Evolutionary conservation across 2,888 invertebrate genomes (phyloP).

Genomic region (Leptinotarsa peninsularis): DNA sequence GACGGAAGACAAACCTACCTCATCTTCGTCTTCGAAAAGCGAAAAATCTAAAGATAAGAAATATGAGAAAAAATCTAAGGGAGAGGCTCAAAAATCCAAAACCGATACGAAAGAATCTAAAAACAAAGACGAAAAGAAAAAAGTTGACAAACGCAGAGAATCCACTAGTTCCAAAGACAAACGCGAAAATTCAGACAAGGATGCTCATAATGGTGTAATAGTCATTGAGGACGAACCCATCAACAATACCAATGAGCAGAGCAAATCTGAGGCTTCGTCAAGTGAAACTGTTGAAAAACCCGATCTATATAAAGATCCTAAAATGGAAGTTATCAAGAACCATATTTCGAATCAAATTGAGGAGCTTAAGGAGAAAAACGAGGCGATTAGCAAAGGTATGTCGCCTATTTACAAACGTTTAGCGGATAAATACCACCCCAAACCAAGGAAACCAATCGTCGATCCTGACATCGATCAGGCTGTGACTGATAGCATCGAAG

Average conservation of each 20-base stretch:
- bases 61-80: conserved; percentile 21
- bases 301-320: not conserved
- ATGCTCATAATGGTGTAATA: conserved; percentile 37
- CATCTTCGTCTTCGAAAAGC: no score
- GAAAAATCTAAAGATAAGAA: conserved; percentile 20
- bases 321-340: conserved; percentile 9
- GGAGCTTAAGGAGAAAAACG: conserved; percentile 19
- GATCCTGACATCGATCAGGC: conserved; percentile 58
- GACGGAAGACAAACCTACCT: conserved; percentile 10
- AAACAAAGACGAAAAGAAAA: conserved; percentile 33
- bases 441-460: conserved; percentile 58
- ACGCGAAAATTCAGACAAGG: conserved; percentile 20
- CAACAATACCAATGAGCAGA: conserved; percentile 2
- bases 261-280: conserved; percentile 50
- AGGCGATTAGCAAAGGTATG: conserved; percentile 17
- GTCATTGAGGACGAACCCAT: conserved; percentile 49
- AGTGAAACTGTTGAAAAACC: not conserved
- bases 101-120: conserved; percentile 24
- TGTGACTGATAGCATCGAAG: conserved; percentile 55
- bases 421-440: conserved; percentile 67
- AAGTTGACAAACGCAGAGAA: conserved; percentile 21
- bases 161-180: conserved; percentile 15
- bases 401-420: conserved; percentile 55
- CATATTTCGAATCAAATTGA: conserved; percentile 22
- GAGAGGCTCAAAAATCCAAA: conserved; percentile 24